These are phyloP conservation scores for Crossaster papposus DNA, from an alignment of 53 echinoderm and acorn worm genomes.

Conservation along the genomic window DNA sequence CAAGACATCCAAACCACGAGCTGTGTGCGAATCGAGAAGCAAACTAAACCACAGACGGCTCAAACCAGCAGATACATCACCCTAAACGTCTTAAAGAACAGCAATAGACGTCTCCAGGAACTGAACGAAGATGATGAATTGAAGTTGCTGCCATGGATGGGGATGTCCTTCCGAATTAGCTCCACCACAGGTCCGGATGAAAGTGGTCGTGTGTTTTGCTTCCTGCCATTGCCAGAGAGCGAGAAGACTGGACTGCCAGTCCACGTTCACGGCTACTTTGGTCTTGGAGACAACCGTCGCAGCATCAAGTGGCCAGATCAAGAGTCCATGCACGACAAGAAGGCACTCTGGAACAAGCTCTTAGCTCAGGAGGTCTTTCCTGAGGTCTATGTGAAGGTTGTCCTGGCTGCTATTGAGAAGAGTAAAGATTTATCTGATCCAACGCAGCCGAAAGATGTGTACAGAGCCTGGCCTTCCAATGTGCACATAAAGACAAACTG, in stretches of 20 bases:
- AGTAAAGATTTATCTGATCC: not conserved
- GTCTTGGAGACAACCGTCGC: constrained; percentile 84
- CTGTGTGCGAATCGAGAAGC: constrained; percentile 22
- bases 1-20: constrained; percentile 2
- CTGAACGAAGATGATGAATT: constrained; percentile 52
- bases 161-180: constrained; percentile 60
- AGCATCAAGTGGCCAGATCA: constrained; percentile 89
- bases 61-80: constrained; percentile 18
- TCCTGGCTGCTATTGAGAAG: constrained; percentile 38
- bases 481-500: constrained; percentile 35
- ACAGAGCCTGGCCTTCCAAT: constrained; percentile 70
- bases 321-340: constrained; percentile 78
- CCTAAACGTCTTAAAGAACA: constrained; percentile 30
- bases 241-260: constrained; percentile 90
- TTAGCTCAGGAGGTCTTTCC: constrained; percentile 72
- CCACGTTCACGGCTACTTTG: constrained; percentile 94
- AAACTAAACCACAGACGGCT: not conserved
- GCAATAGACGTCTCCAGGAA: not conserved
- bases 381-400: constrained; percentile 61
- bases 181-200: not conserved
- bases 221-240: constrained; percentile 88
- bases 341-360: constrained; percentile 82
- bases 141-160: constrained; percentile 78
- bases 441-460: constrained; percentile 41
- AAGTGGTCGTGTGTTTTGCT: constrained; percentile 86